Evolutionary conservation across 2,888 invertebrate genomes (phyloP), one percentile per base, ranked within the genome.

Genomic region (Toxonevra muliebris): DNA sequence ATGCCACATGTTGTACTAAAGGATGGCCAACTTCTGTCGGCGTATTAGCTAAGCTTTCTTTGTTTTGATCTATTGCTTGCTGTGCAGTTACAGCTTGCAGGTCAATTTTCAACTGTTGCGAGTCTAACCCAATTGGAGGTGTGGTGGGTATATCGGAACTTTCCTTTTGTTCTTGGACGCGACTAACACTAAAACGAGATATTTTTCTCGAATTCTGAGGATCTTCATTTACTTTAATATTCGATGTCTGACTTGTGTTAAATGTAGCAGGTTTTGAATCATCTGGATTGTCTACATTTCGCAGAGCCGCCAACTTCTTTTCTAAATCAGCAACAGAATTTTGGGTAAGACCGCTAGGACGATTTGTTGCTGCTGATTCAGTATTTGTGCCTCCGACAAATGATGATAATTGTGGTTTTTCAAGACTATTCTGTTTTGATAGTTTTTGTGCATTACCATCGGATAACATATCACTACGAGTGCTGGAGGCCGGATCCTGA

Each of bases 281-380:
- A 60, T 81, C 82, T 43, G 75, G 19, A 53, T 77, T 77, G 54
- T 82, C 83, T 10, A 73, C 68, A 71, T 76, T 79, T 64, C 89
- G 88, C 66, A 89, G 76, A 69, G 88, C 87, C 3, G 87, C 86
- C 65, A 89, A 80, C 74, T 89, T 89, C 65, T 88, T 88, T 72
- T 89, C 88, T 10, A 89, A 80, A 79, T 89, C 88, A 1, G 87
- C 88, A 61, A 89, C 75, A 1, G 83, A 82, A 61, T 72, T 82
- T 66, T 79, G 76, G 84, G 72, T 74, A 30, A 77, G 71, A 12
- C 74, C 76, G 20, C 61, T 65, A 60, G 52, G 42, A 17, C 70
- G 78, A 57, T 78, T 68, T 11, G 65, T 48, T 54, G 63, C 45
- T 42, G 48, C 42, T 10, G 70, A 52, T 40, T 57, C 67, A 20